Evolutionary conservation across 1,140 invertebrate species (phyloP), one percentile per base, ranked within the genome.

Genomic region (Maconellicoccus hirsutus): DNA sequence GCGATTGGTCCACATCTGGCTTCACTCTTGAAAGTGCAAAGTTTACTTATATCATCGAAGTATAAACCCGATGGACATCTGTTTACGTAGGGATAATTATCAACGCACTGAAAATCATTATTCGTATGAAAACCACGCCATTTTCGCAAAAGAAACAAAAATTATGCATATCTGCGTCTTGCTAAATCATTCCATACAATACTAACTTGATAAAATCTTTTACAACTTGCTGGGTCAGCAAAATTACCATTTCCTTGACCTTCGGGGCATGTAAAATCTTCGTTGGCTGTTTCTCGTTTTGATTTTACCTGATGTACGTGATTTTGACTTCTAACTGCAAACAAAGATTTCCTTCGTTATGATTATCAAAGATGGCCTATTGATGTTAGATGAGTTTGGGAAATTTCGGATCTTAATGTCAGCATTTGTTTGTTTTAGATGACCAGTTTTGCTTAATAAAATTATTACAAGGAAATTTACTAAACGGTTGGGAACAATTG

Each of bases 11-110:
- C 93, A 79, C 93, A 95, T 77, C 89, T 84, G n/a, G 92, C 90
- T 80, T 94, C 91, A 73, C 87, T 87, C 82, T 93, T 93, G 78
- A 94, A 94, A 0, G 92, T 94, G 78, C 93, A 95, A 73, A 89
- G 90, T 80, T 95, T 94, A 78, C 87, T 90, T 72, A 92, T 86
- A 76, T 94, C 92, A 78, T 95, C 93, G 78, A 94, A 95, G 78
- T 91, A 91, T 4, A 95, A 80, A 33, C 90, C 90, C 10, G 92
- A 92, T 6, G 93, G 93, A 80, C 93, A 95, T 76, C 90, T 84
- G 78, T 91, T 92, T 75, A 91, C 77, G 76, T 94, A 93, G 0
- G 91, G 90, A 79, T 85, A 91, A 22, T 89, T 89, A 80, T 93
- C 91, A 22, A 93, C 91, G 77, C 91, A 94, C 90, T 93, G 22